phyloP scores from a whole-genome alignment of 2,888 invertebrate genomes.

The Aspidapion aeneum region DNA sequence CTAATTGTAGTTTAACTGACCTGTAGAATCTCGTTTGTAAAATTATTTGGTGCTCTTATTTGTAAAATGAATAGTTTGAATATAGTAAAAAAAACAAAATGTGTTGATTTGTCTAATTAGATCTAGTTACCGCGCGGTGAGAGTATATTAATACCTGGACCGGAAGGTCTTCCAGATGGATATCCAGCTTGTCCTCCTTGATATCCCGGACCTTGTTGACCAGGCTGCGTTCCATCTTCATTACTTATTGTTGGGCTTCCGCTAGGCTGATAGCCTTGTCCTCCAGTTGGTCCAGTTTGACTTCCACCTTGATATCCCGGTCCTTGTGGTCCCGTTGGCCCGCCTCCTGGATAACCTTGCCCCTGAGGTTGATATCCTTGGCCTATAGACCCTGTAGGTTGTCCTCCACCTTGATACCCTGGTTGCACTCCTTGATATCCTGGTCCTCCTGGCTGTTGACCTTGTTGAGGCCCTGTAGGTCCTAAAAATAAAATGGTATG shows the following conservation, averaged over 20 bases:
- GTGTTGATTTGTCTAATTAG: no score
- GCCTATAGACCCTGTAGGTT: constrained; percentile 23
- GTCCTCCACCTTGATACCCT: neutral
- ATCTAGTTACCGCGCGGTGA: no score
- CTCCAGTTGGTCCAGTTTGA: constrained; percentile 11
- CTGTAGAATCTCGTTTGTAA: no score
- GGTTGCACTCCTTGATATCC: constrained; percentile 3
- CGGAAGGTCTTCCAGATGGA: constrained; percentile 21
- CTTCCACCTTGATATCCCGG: constrained; percentile 12
- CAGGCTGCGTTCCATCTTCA: neutral
- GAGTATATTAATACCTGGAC: constrained; percentile 27
- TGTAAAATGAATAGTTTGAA: no score
- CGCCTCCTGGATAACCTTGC: neutral
- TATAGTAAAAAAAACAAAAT: no score
- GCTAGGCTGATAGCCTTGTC: constrained; percentile 16
- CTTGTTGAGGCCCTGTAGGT: neutral
- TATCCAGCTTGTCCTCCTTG: constrained; percentile 5
- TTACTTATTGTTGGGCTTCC: neutral
- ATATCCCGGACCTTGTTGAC: constrained; percentile 6
- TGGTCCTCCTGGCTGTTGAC: constrained; percentile 17
- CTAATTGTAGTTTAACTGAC: no score
- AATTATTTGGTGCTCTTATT: no score
- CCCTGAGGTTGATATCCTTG: constrained; percentile 10
- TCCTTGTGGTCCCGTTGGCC: constrained; percentile 7
- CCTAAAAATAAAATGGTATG: neutral